A percentile compares a stretch with the other conserved stretches of the same genome.
Evolutionary conservation across 2,888 invertebrate genomes (phyloP).

Genomic region (Orthonevra nobilis): DNA sequence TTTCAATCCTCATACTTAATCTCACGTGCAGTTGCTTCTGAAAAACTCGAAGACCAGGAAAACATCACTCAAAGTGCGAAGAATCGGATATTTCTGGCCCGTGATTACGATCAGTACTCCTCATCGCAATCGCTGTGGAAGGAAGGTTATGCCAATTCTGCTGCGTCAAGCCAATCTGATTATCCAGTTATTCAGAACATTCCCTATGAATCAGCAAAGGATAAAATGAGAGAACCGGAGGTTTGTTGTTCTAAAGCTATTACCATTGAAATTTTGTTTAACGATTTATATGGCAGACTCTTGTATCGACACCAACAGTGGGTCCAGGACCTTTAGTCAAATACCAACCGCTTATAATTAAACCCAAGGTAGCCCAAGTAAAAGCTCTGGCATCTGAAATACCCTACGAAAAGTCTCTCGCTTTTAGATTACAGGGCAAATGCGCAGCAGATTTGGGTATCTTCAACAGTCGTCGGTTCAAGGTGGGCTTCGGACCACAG

Average conservation of each 20-base stretch:
- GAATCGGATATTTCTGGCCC: conserved; percentile 56
- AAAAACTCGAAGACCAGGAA: conserved; percentile 60
- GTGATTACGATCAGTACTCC: conserved; percentile 67
- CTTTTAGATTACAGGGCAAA: conserved; percentile 75
- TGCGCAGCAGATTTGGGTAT: conserved; percentile 82
- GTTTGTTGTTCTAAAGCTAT: too few relatives aligned
- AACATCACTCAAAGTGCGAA: conserved; percentile 53
- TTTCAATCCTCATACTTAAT: too few relatives aligned
- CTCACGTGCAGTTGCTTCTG: conserved; percentile 63
- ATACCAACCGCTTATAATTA: conserved; percentile 75
- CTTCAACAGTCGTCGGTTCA: conserved; percentile 84
- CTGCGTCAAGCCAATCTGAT: conserved; percentile 75
- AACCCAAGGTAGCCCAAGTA: conserved; percentile 80
- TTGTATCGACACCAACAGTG: conserved; percentile 9
- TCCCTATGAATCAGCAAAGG: conserved; percentile 30
- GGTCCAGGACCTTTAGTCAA: conserved; percentile 66
- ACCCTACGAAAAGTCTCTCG: conserved; percentile 78
- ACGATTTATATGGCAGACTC: too few relatives aligned
- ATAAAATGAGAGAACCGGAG: conserved; percentile 18
- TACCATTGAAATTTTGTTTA: too few relatives aligned
- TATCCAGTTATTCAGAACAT: conserved; percentile 70
- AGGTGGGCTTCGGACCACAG: conserved; percentile 88
- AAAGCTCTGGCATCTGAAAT: conserved; percentile 79
- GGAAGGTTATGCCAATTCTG: conserved; percentile 72
- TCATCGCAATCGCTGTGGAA: conserved; percentile 73